Percentiles rank a stretch among this genome's conserved stretches.
phyloP scores from a whole-genome alignment of 2,797 vertebrate species.

The Urosaurus nigricauda region DNA sequence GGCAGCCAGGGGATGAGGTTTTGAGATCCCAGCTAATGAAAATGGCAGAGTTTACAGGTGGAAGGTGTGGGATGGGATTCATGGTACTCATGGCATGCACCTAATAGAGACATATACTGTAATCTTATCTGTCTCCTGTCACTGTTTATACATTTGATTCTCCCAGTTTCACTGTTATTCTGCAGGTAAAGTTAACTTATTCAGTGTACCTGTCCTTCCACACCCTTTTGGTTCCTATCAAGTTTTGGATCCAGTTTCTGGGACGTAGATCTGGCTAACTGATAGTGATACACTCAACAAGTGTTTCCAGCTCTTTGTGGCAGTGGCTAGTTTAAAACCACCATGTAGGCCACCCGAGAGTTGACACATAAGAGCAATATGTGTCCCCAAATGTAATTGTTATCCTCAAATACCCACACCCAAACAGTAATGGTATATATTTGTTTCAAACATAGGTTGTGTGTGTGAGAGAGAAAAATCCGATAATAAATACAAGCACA shows the following conservation, averaged over 20 bases:
- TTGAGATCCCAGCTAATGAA: not conserved
- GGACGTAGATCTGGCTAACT: constrained; percentile 54
- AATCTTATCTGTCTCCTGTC: not conserved
- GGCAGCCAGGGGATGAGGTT: not conserved
- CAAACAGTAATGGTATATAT: not conserved
- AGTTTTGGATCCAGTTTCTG: constrained; percentile 63
- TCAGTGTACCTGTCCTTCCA: constrained; percentile 52
- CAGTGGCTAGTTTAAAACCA: not conserved
- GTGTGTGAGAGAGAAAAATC: not conserved
- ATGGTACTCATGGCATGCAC: not conserved
- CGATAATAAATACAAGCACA: not conserved
- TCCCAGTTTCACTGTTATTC: not conserved
- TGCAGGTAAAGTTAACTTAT: constrained; percentile 55
- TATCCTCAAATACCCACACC: not conserved
- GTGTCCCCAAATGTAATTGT: no score
- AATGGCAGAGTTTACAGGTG: not conserved
- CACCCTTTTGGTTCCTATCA: constrained; percentile 61
- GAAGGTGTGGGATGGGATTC: not conserved
- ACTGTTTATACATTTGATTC: constrained; percentile 18
- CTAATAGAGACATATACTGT: not conserved
- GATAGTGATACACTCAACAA: constrained; percentile 65
- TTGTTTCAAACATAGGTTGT: not conserved
- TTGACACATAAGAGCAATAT: no score
- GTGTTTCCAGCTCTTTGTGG: constrained; percentile 49
- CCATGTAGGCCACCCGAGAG: no score